Evolutionary conservation across 2,888 invertebrate species (phyloP).

Genomic region (Chloroclystis v-ata): DNA sequence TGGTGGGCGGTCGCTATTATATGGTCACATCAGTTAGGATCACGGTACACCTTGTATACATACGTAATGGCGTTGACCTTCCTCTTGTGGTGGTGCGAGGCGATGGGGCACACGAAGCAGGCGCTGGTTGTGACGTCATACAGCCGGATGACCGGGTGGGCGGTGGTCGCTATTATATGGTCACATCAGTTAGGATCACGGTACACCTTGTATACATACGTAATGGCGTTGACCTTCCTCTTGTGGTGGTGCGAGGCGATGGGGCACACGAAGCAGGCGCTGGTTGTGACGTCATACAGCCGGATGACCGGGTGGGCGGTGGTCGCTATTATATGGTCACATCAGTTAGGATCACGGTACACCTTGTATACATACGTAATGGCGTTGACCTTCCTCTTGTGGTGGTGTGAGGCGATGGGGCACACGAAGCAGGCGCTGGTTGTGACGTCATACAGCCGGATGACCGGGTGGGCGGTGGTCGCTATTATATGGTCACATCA

Average conservation of each 20-base stretch:
- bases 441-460: constrained; percentile 95
- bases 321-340: constrained; percentile 95
- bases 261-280: constrained; percentile 96
- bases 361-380: constrained; percentile 84
- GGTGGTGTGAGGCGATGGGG: constrained; percentile 91
- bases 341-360: no score
- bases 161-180: constrained; percentile 94
- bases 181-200: no score
- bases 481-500: constrained; percentile 96
- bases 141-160: constrained; percentile 91
- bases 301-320: constrained; percentile 94
- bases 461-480: constrained; percentile 93
- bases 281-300: constrained; percentile 95
- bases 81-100: constrained; percentile 89
- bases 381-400: constrained; percentile 86
- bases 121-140: constrained; percentile 97
- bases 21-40: no score
- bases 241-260: constrained; percentile 92
- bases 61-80: constrained; percentile 87
- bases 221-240: constrained; percentile 85
- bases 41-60: no score
- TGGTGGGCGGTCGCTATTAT: constrained; percentile 96
- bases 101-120: constrained; percentile 95
- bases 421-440: constrained; percentile 98
- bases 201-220: no score